Evolutionary conservation across 2,888 invertebrate genomes (phyloP), one percentile per base, ranked within the genome.

Genomic region (Amphipyra tragopoginis): DNA sequence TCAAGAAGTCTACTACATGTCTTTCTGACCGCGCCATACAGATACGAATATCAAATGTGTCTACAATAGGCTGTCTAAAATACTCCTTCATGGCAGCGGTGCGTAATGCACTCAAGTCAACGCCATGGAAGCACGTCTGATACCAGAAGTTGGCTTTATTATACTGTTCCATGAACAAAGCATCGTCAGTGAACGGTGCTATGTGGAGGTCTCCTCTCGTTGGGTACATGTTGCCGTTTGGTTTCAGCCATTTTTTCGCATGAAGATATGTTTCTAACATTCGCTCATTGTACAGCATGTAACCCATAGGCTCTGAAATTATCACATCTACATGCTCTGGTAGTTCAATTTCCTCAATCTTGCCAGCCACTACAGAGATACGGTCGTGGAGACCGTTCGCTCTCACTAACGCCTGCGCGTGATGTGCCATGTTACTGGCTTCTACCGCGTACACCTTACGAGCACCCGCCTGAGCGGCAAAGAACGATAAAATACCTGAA

Each of bases 301-400:
- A 99, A n/a, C 99, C 99, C 99, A 99, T 99, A 0, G 99, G 99
- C 93, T 99, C 99, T 1, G 99, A 99, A 78, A 99, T 98, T 81
- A 99, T 99, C 44, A 99, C 97, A 93, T 99, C 99, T 15, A 99
- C 99, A 83, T 96, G 96, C 90, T 99, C 99, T 1, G 99, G 99
- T 70, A 99, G 94, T 78, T 98, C 98, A 45, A 99, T 98, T 94
- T 99, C 99, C 91, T 99, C 99, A 68, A 99, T 98, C 96, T 99
- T 99, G 2, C 99, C 99, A 9, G 99, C 97, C 80, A 99, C 97
- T 5, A 99, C 99, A 70, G 97, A 96, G 70, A 99, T 98, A 84
- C 97, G 97, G 83, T 98, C 98, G 66, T 97, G 96, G 53, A 99
- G 95, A 87, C 97, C 97, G 91, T 99, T 99, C 36, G 98, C 97